Evolutionary conservation across 2,113 vertebrate species (phyloP).

Genomic region (Actinemys pallida): DNA sequence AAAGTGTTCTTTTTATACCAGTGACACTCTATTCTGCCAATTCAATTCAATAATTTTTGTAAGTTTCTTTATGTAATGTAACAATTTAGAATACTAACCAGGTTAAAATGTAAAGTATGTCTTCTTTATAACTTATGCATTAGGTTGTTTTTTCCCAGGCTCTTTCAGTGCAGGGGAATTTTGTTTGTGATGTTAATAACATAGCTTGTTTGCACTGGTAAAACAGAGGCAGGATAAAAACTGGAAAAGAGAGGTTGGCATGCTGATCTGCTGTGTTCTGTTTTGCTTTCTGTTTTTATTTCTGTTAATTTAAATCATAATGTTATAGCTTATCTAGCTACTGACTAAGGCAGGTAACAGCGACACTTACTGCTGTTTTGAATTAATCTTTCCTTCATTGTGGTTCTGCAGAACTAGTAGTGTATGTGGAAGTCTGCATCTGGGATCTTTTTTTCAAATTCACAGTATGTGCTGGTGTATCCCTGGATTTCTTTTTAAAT

Average conservation of each 20-base stretch:
- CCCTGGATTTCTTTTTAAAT: neutral
- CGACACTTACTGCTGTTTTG: neutral
- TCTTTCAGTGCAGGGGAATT: slow-evolving; percentile 31
- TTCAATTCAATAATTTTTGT: neutral
- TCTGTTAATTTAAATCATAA: neutral
- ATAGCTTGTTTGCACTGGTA: slow-evolving; percentile 56
- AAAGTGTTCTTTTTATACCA: neutral
- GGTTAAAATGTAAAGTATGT: neutral
- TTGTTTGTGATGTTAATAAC: neutral
- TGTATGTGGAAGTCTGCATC: neutral
- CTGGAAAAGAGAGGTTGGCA: neutral
- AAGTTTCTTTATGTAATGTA: neutral
- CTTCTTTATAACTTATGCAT: neutral
- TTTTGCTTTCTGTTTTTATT: slow-evolving; percentile 1
- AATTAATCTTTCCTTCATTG: neutral
- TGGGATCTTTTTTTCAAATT: neutral
- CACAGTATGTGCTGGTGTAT: neutral
- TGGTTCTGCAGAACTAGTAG: neutral
- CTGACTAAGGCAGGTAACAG: neutral
- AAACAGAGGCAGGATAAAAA: slow-evolving; percentile 52
- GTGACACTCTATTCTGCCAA: neutral
- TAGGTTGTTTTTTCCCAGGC: neutral
- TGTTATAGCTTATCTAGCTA: neutral
- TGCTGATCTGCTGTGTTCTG: slow-evolving; percentile 60
- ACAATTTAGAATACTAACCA: neutral